Percentiles rank a stretch among this genome's conserved stretches.
These are phyloP conservation scores for Melanerpes aurifrons DNA, from an alignment of 2,113 vertebrate genomes.

Conservation along the genomic window DNA sequence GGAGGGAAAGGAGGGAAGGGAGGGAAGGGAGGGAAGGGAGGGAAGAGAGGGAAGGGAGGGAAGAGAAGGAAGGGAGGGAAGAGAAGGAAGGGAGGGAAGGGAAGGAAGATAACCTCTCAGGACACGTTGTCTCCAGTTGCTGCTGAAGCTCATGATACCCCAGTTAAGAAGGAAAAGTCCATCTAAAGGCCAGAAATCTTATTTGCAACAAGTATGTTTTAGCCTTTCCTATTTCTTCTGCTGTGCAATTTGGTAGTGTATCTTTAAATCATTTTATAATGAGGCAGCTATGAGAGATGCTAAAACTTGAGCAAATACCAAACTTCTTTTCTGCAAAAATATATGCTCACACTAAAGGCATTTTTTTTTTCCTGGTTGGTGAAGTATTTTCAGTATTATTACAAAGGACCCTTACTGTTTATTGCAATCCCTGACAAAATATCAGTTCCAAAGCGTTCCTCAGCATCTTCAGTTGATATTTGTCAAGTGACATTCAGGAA, in stretches of 20 bases:
- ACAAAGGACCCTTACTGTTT: slow-evolving; percentile 13
- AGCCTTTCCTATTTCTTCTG: background rate
- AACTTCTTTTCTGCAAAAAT: slow-evolving; percentile 7
- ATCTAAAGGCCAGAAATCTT: background rate
- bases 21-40: no score
- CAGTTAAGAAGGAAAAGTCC: background rate
- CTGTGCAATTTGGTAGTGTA: background rate
- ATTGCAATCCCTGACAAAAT: slow-evolving; percentile 28
- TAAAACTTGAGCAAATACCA: background rate
- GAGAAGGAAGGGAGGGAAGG: no score
- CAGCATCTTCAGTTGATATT: slow-evolving; percentile 3
- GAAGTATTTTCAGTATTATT: slow-evolving; percentile 15
- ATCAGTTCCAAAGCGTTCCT: slow-evolving; percentile 21
- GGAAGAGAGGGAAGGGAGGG: background rate
- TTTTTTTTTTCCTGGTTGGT: background rate
- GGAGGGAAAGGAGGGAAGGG: no score
- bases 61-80: background rate
- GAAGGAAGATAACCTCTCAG: background rate
- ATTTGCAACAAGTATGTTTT: background rate
- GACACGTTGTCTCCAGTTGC: background rate
- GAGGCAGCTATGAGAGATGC: background rate
- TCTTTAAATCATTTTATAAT: background rate
- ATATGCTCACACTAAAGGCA: background rate
- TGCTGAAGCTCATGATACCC: background rate
- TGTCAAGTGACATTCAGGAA: slow-evolving; percentile 46